Evolutionary conservation across 1,140 invertebrate genomes (phyloP), one percentile per base, ranked within the genome.

Genomic region (Meteorus sp.): DNA sequence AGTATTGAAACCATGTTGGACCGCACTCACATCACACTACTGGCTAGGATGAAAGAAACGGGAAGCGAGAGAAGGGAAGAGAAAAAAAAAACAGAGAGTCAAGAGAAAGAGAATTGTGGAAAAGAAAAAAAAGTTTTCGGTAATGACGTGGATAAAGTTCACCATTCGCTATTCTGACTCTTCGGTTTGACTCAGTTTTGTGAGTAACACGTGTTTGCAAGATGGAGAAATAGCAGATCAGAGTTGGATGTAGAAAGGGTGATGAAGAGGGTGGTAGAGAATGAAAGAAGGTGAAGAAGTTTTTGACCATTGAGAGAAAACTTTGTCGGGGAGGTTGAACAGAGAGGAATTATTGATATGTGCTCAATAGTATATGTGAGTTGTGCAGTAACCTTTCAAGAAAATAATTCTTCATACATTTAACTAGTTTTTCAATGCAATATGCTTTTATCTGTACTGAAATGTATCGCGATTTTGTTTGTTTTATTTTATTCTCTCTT

Each of bases 121-220:
- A n/a, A 39, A 8, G 11, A 39, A 39, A 39, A 15, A 11, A n/a
- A n/a, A n/a, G 8, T 35, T 52, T 52, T 37, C 37, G 31, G 50
- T 52, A 52, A 29, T 52, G 50, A 52, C 50, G 50, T 35, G 27
- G 50, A 52, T 52, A 52, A 52, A 52, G 29, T 52, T 52, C 17
- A 35, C 29, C 11, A 52, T 52, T 52, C 31, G 50, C 31, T 52
- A n/a, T n/a, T 20, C 17, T 50, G 47, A 50, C 13, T 35, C 50
- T n/a, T 35, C 29, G 50, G 31, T 52, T 52, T 52, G 50, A 52
- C 50, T 52, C 50, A 52, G 25, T 52, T 52, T 37, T 52, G 50
- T 52, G 22, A 47, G 44, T 47, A 52, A 52, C 50, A 52, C 50
- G 50, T 52, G 50, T 52, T 52, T 20, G 17, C 15, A 31, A 15